Conservation (phyloP, 2,113 vertebrate species). For the Gallinago media region DNA sequence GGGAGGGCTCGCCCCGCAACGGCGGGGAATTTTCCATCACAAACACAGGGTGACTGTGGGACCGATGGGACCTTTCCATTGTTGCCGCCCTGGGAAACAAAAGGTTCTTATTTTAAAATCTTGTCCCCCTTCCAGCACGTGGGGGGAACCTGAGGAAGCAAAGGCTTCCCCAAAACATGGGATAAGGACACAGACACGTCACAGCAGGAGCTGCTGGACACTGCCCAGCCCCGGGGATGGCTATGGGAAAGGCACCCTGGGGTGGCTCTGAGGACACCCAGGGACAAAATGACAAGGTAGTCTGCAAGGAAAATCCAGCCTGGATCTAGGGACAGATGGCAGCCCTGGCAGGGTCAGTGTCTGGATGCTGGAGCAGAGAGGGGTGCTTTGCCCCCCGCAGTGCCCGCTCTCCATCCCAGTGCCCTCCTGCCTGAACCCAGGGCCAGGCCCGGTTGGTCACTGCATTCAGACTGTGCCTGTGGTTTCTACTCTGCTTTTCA, state of each 20-base stretch:
- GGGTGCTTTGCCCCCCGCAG: fast-evolving
- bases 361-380: neutral
- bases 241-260: neutral
- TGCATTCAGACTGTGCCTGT: fast-evolving
- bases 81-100: constrained; percentile 18
- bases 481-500: neutral
- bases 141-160: neutral
- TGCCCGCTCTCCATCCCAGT: neutral
- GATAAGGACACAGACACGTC: neutral
- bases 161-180: neutral
- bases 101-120: constrained; percentile 20
- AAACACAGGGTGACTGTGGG: constrained; percentile 19
- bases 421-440: neutral
- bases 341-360: neutral
- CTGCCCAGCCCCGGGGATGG: neutral
- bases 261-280: neutral
- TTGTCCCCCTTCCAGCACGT: neutral
- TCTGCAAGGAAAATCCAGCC: neutral
- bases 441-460: neutral
- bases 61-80: constrained; percentile 34
- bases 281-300: neutral
- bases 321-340: neutral
- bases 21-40: constrained; percentile 51
- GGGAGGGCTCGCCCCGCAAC: neutral
- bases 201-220: neutral